Evolutionary conservation across 2,113 vertebrate species (phyloP), one percentile per base, ranked within the genome.

Genomic region (Pithys albifrons): DNA sequence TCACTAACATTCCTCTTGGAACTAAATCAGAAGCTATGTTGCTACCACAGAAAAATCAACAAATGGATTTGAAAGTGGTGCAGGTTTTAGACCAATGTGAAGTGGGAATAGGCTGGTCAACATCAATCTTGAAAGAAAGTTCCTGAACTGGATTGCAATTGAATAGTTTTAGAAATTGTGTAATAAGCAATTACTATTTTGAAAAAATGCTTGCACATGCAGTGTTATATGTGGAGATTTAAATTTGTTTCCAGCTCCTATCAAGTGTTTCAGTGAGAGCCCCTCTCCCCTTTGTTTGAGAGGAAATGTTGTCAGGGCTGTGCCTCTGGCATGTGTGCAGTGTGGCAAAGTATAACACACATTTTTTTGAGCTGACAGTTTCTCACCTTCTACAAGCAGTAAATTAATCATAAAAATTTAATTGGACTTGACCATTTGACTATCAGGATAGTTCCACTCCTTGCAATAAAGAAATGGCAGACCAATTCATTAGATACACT

Each of bases 331-430:
- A 73, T 85, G 1, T n/a, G 11, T 79, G 73, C 83, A 88, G 85
- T 80, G 85, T 93, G 88, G 77, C 17, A 10, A 82, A 62, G 52
- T 19, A 85, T 51, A 88, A 48, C n/a, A 59, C 88, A 77, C 8
- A 49, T 48, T 92, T 93, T 93, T 88, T 95, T 45, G 95, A 39
- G 25, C 19, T 93, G 93, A 92, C 79, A 85, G 35, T 59, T 86
- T 81, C 80, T 95, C 58, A 96, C 73, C 79, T 94, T 96, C 67
- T 94, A 70, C 16, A 74, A 89, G 62, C 62, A 96, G 75, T 66
- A 95, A 90, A 96, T 97, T 96, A 96, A 97, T 96, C 91, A 91
- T 43, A 23, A 70, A 48, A 51, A 72, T 57, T 95, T 97, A 96
- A 96, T 88, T 97, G 85, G 80, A 73, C 85, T 85, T 95, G 72